Base-by-base conservation (phyloP, 2,113 vertebrate genomes). In the Trichechus manatus region DNA sequence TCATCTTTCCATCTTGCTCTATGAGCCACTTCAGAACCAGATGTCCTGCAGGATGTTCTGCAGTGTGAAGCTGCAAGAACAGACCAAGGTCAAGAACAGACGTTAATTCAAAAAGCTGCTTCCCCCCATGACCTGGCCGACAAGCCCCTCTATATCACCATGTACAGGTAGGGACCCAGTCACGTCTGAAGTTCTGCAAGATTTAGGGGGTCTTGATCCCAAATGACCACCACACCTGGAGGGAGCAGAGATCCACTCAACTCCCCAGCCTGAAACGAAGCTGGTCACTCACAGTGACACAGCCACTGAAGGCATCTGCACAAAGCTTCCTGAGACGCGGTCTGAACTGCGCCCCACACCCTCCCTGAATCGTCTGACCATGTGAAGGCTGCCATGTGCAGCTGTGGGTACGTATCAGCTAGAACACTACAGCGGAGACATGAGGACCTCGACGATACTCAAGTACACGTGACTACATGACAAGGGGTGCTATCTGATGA, bases 1-100 rank as follows among this genome's bases (percentile, higher is more conserved):
- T 98, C 99, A 99, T 98, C 78, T 98, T 99, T 93, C 98, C 95
- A 97, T 99, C 99, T 98, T 99, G 99, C 86, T 99, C 99, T 79
- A 99, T 98, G 93, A 99, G 98, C 99, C 99, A 99, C 87, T 99
- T 99, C 94, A 99, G 98, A 97, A 99, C 99, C 31, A 99, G 98
- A 97, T 99, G 99, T 93, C 99, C 99, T 19, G 99, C 99, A 0
- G 99, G 99, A 97, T 99, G 99, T 88, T 99, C 99, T 0, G 99
- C 99, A 97, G 99, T 97, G 96, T 99, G 99, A 92, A 99, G 99
- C 99, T 99, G 92, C 33, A 97, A 97, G 39, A 8, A 36, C 31
- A 22, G 17, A 36, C 6, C 70, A 13, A 44, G 15, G 94, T 61
- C 53, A 97, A 64, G 94, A 82, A 82, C 3, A 94, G 9, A 68